These are phyloP conservation scores for Neomonachus schauinslandi DNA, from an alignment of 2,113 vertebrate species.

Conservation along the genomic window DNA sequence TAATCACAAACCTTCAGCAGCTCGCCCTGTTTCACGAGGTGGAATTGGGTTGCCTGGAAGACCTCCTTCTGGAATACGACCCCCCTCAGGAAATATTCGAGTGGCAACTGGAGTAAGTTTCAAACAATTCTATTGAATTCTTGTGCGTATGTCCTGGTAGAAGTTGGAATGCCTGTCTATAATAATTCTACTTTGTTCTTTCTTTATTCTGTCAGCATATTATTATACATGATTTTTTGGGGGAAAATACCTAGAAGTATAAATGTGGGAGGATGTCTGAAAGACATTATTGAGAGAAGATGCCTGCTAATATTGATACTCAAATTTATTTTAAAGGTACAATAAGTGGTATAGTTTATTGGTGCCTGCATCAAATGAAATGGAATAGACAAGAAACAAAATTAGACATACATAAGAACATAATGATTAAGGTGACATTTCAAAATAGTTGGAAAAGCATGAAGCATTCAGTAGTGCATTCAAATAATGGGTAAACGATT, in stretches of 20 bases:
- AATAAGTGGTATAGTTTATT: neutral
- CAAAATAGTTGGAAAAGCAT: conserved; percentile 49
- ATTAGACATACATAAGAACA: neutral
- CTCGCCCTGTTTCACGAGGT: conserved; percentile 89
- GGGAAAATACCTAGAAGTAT: neutral
- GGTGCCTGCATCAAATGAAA: conserved; percentile 1
- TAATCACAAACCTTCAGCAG: conserved; percentile 87
- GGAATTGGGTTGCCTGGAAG: conserved; percentile 85
- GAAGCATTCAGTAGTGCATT: neutral
- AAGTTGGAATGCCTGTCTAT: neutral
- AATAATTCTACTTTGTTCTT: neutral
- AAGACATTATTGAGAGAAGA: neutral
- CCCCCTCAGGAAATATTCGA: conserved; percentile 88
- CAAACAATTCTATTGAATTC: neutral
- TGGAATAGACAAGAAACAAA: neutral
- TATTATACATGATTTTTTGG: neutral
- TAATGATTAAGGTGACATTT: conserved; percentile 37
- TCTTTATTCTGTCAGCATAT: neutral
- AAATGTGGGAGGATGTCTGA: conserved; percentile 25
- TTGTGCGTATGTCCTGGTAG: neutral
- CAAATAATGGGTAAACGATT: neutral
- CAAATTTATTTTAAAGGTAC: conserved; percentile 36
- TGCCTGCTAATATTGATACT: neutral
- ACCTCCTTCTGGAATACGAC: conserved; percentile 88
- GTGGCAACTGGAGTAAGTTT: conserved; percentile 90